Conservation (phyloP, 2,797 vertebrate species). For the Neopelma chrysocephalum region DNA sequence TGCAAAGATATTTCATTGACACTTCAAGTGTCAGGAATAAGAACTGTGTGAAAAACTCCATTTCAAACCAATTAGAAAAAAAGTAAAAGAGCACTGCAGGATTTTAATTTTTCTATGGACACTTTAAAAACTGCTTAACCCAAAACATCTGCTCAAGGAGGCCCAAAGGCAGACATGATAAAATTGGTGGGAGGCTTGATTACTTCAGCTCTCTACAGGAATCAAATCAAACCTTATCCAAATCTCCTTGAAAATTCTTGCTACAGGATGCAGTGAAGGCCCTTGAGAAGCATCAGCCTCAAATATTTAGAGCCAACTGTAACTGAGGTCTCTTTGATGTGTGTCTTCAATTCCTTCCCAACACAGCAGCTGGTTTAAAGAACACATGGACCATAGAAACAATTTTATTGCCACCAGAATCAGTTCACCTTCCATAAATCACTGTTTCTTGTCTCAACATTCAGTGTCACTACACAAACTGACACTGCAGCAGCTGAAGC, state of each 20-base stretch:
- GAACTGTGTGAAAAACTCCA: not conserved
- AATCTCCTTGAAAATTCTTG: not conserved
- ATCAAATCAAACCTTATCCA: not conserved
- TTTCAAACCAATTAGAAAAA: not conserved
- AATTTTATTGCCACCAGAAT: not conserved
- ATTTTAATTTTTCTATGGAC: not conserved
- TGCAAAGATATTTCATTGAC: not conserved
- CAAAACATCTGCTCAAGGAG: not conserved
- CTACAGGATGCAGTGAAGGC: not conserved
- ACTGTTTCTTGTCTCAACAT: not conserved
- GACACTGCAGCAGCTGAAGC: not conserved
- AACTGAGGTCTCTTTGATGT: not conserved
- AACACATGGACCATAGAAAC: not conserved
- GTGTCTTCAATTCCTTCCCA: not conserved
- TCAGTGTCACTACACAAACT: not conserved
- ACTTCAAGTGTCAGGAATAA: not conserved
- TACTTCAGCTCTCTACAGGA: not conserved
- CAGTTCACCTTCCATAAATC: not conserved
- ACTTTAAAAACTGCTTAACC: not conserved
- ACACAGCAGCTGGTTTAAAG: not conserved
- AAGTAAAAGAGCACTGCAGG: not conserved
- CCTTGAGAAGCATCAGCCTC: not conserved
- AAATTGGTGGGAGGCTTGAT: not conserved
- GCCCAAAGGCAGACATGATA: not conserved
- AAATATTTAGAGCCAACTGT: not conserved